Base-by-base conservation (phyloP, 1,140 invertebrate genomes). In the Calosoma granatense region DNA sequence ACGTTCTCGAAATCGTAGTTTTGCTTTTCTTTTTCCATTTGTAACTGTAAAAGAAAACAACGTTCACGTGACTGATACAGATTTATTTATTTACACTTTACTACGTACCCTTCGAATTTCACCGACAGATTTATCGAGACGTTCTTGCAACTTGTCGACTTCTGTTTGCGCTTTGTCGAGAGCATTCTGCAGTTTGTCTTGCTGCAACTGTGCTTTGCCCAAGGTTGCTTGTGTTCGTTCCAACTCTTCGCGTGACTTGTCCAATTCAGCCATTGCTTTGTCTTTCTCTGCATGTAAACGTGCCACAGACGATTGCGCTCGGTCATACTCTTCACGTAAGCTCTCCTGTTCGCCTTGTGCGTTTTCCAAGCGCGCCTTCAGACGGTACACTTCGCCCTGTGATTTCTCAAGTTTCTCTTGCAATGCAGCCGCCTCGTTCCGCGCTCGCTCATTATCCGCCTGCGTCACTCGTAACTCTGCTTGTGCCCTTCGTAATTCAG, bases 401-500 rank as follows among this genome's bases (percentile, higher is more conserved):
- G 90, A 92, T 74, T 94, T 93, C 72, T 93, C 90, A 43, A 92
- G 74, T 74, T 95, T 95, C 69, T 95, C 92, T 74, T 95, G 92
- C 23, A 94, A 75, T 23, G 85, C 85, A 55, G 88, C 82, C 0
- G 87, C 83, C 70, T 96, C 92, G 20, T 84, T 81, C 53, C 86
- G 80, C 22, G 88, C 84, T 66, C 92, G 81, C 63, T 96, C 92
- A 59, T 88, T 90, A 69, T 96, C 93, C 2, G 89, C 81, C 72
- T 84, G 81, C 56, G 87, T 93, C 56, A 88, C 90, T 72, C 88
- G 82, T 61, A 87, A 77, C 67, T 95, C 92, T 6, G 90, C 86
- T 69, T 89, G 86, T 22, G 89, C 88, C 64, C 92, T 78, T 65
- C 93, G 81, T 56, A 95, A 74, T 61, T 96, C 93, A 26, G 86